A percentile compares a stretch with the other conserved stretches of the same genome.
These are phyloP conservation scores for Pipa parva DNA, from an alignment of 2,113 vertebrate species.

Conservation along the genomic window DNA sequence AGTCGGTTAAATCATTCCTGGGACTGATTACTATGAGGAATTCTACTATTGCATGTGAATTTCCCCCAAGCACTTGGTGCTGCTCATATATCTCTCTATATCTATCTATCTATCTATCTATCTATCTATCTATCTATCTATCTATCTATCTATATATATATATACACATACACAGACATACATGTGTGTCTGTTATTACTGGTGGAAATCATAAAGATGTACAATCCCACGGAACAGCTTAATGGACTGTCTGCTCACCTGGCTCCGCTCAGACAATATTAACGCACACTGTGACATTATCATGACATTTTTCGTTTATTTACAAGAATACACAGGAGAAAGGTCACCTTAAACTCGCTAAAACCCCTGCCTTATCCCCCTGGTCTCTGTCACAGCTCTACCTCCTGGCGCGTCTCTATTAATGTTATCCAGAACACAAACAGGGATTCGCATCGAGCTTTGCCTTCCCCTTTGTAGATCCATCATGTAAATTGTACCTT, in stretches of 20 bases:
- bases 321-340: conserved; percentile 1
- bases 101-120: too few relatives aligned
- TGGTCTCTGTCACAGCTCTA: not conserved
- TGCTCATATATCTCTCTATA: too few relatives aligned
- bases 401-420: not conserved
- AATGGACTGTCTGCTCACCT: not conserved
- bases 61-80: too few relatives aligned
- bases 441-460: not conserved
- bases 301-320: conserved; percentile 13
- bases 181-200: not conserved
- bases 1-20: too few relatives aligned
- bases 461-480: not conserved
- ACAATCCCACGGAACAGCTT: not conserved
- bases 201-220: not conserved
- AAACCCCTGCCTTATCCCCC: not conserved
- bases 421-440: not conserved
- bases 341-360: conserved; percentile 7
- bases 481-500: not conserved
- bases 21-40: too few relatives aligned
- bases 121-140: too few relatives aligned
- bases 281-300: not conserved
- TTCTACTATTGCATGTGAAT: too few relatives aligned
- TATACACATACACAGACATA: too few relatives aligned
- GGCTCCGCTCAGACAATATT: not conserved
- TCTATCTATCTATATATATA: too few relatives aligned